These are phyloP conservation scores for Aleadryas rufinucha DNA, from an alignment of 2,113 vertebrate species.

Conservation along the genomic window DNA sequence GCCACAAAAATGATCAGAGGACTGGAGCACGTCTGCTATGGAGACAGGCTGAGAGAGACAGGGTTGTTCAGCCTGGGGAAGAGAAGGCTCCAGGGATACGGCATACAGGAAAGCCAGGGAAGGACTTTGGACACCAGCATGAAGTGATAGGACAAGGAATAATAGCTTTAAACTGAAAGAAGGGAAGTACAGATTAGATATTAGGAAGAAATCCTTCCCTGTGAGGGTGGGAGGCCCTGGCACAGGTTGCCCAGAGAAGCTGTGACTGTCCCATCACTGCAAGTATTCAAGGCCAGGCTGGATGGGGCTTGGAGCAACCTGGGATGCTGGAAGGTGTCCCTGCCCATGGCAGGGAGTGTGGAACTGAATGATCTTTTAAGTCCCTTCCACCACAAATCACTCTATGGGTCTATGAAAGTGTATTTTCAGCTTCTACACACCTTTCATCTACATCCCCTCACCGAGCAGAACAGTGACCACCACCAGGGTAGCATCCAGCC, in stretches of 20 bases:
- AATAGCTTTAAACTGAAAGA: neutral
- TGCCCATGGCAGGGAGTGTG: neutral
- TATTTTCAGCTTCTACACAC: neutral
- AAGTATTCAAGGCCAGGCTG: accelerated
- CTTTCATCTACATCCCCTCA: neutral
- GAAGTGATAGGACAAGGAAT: neutral
- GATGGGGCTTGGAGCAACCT: neutral
- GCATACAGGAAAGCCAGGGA: neutral
- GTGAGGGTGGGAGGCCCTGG: neutral
- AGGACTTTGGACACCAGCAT: neutral
- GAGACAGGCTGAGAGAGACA: neutral
- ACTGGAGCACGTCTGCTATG: neutral
- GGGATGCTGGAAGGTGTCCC: neutral
- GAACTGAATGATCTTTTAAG: neutral
- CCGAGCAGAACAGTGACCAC: accelerated
- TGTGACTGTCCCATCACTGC: neutral
- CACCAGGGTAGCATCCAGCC: neutral
- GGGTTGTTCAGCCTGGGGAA: neutral
- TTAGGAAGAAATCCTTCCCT: neutral
- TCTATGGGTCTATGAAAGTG: neutral
- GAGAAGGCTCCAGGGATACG: neutral
- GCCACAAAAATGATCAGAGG: neutral
- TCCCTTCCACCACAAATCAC: neutral
- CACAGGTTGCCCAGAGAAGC: neutral
- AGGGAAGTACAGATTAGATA: neutral